Evolutionary conservation across 1,140 invertebrate species (phyloP).

Genomic region (Platyscapa corneri): DNA sequence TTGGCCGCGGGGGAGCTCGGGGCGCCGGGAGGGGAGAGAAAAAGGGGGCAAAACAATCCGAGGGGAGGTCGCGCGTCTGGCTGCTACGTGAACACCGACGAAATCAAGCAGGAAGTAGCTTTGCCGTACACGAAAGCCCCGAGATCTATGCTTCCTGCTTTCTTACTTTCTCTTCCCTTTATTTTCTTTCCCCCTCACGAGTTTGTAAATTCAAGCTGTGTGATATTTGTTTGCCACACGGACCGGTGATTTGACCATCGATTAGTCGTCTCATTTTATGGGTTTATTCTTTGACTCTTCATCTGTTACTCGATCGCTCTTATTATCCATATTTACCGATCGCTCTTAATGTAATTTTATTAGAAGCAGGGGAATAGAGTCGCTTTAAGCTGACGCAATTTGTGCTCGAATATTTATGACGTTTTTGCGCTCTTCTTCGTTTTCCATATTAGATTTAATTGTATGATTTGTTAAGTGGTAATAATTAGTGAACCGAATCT

Average conservation of each 20-base stretch:
- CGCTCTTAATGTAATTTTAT: background rate
- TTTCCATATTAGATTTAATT: background rate
- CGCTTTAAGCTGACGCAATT: background rate
- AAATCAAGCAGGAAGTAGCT: conserved; percentile 64
- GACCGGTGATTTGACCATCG: background rate
- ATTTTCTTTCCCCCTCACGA: background rate
- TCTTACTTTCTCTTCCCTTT: background rate
- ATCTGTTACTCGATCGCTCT: background rate
- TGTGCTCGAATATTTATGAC: background rate
- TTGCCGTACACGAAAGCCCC: background rate
- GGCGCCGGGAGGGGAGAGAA: too few relatives aligned
- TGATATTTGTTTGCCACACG: conserved; percentile 23
- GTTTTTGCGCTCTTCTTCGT: background rate
- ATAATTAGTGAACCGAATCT: background rate
- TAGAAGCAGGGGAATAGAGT: background rate
- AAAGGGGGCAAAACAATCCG: too few relatives aligned
- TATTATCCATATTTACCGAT: background rate
- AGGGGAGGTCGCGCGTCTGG: background rate
- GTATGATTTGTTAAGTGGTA: background rate
- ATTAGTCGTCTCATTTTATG: conserved; percentile 19
- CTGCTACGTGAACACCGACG: background rate
- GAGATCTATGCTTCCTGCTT: conserved; percentile 37
- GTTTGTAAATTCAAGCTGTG: conserved; percentile 30
- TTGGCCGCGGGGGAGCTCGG: too few relatives aligned
- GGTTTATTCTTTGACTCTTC: background rate